Evolutionary conservation across 2,888 invertebrate species (phyloP).

Genomic region (Thymelicus acteon): DNA sequence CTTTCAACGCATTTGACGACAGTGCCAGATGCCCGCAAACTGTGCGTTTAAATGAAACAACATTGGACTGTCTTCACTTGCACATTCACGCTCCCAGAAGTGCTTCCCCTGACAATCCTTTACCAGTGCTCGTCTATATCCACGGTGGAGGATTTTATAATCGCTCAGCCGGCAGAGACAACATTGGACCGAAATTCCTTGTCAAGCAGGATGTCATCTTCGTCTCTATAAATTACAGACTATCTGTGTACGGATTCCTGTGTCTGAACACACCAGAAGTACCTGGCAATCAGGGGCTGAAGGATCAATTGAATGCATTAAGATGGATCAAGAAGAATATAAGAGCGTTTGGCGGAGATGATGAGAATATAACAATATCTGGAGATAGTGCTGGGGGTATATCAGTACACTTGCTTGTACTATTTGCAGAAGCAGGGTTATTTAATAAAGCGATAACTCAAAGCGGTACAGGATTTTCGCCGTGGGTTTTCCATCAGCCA

Average conservation of each 20-base stretch:
- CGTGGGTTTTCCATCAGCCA: slow-evolving; percentile 47
- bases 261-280: slow-evolving; percentile 57
- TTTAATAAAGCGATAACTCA: slow-evolving; percentile 51
- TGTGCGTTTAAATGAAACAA: not conserved
- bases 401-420: slow-evolving; percentile 5
- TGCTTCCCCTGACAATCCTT: slow-evolving; percentile 3
- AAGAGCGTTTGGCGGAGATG: slow-evolving; percentile 45
- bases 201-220: slow-evolving; percentile 53
- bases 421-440: not conserved
- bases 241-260: slow-evolving; percentile 50
- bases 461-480: slow-evolving; percentile 53
- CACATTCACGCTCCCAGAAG: not conserved
- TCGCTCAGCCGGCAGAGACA: slow-evolving; percentile 53
- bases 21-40: not conserved
- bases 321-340: slow-evolving; percentile 51
- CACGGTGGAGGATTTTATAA: slow-evolving; percentile 61
- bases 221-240: slow-evolving; percentile 67
- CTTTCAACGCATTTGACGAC: not conserved
- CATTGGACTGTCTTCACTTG: slow-evolving; percentile 6
- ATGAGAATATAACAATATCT: slow-evolving; percentile 19
- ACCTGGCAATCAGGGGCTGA: slow-evolving; percentile 34
- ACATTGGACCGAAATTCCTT: slow-evolving; percentile 53
- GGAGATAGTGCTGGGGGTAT: slow-evolving; percentile 14
- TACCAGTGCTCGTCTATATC: slow-evolving; percentile 65
- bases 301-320: slow-evolving; percentile 50